Evolutionary conservation across 2,888 invertebrate species (phyloP), one percentile per base, ranked within the genome.

Genomic region (Eupeodes latifasciatus): DNA sequence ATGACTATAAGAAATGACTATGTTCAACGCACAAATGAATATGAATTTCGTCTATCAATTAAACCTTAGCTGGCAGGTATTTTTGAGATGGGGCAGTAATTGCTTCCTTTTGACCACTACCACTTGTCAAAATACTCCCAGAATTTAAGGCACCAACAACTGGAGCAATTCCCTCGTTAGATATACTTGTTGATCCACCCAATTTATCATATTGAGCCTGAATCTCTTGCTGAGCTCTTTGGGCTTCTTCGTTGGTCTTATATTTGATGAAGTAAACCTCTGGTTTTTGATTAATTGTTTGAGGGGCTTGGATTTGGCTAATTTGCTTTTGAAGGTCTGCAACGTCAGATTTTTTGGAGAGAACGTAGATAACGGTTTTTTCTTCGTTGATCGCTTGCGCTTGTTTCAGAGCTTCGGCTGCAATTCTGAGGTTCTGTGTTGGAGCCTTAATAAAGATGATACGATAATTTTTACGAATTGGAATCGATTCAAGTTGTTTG

Each of bases 271-370:
- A 94, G 91, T 92, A 93, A 0, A 94, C 93, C 85, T 94, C 94
- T 10, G 93, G 93, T 89, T 94, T 94, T 34, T 75, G 74, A 90
- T 91, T 90, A 9, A 92, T 89, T 89, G 92, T 92, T 71, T 91
- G 91, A 67, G 91, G 92, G 75, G 83, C 89, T 85, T 91, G 92
- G 10, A 83, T 90, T 27, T 91, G 96, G 79, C 96, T 95, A 53
- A 97, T 96, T 6, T 97, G 97, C 89, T 97, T 96, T 74, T 93
- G 92, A 71, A 93, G 91, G 27, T 92, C 92, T 40, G 90, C 79
- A 12, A 92, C 84, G 34, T 93, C 93, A 64, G 92, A 91, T 89
- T 93, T 93, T 91, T 93, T 93, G 61, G 92, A 91, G 71, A 93
- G 91, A 44, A 94, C 93, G 86, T 94, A 94, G 82, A 94, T 93